These are phyloP conservation scores for Drosophila sulfurigaster DNA, from an alignment of 1,140 invertebrate genomes.

Conservation along the genomic window DNA sequence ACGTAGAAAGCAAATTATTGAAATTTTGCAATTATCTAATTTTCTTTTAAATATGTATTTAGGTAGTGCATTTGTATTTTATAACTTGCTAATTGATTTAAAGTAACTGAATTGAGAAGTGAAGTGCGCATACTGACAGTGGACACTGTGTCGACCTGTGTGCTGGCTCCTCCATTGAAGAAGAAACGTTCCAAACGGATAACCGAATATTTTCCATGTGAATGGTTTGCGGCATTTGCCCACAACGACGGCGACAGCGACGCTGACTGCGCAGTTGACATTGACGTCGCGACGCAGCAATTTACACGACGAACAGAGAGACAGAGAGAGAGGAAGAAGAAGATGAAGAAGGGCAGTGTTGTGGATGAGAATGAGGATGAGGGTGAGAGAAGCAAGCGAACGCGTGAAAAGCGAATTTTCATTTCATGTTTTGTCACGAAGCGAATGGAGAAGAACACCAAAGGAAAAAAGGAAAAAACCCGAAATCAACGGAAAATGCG, in stretches of 20 bases:
- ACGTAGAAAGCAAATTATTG: no score
- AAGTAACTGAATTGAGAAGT: not conserved
- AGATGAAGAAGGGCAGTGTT: not conserved
- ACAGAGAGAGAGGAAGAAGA: not conserved
- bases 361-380: not conserved
- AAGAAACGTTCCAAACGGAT: conserved; percentile 45
- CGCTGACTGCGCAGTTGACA: conserved; percentile 25
- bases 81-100: not conserved
- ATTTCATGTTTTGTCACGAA: conserved; percentile 38
- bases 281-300: conserved; percentile 4
- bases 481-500: conserved; percentile 32
- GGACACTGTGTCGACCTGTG: conserved; percentile 52
- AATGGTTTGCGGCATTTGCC: conserved; percentile 45
- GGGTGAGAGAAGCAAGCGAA: not conserved
- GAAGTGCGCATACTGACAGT: not conserved
- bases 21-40: no score
- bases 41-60: no score
- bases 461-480: conserved; percentile 5
- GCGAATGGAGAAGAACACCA: conserved; percentile 1
- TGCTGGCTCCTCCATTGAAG: conserved; percentile 26
- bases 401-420: conserved; percentile 43
- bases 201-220: conserved; percentile 74
- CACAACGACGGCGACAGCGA: conserved; percentile 20
- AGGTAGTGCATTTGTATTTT: no score
- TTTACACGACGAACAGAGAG: not conserved